Percentiles rank a stretch among this genome's conserved stretches.
These are phyloP conservation scores for Arbacia lixula DNA, from an alignment of 53 echinoderm and acorn worm species.

Conservation along the genomic window DNA sequence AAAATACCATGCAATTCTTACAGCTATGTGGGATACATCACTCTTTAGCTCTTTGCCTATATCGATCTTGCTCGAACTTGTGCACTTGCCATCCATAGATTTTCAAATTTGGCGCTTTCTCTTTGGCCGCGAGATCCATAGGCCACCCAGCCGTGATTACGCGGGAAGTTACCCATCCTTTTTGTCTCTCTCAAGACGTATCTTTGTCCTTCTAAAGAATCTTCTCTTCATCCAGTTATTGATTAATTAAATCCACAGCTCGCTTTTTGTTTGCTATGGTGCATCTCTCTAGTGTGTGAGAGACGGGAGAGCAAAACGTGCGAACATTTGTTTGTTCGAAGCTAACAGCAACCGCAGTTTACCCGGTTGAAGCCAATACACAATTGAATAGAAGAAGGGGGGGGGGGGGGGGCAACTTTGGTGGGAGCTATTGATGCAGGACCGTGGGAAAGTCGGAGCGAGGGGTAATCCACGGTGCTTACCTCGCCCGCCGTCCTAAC, in stretches of 20 bases:
- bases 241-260: conserved; percentile 55
- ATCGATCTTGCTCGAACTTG: neutral
- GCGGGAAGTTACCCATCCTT: conserved; percentile 38
- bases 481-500: neutral
- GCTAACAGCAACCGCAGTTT: neutral
- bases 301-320: conserved; percentile 31
- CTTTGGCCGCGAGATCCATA: no score
- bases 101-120: conserved; percentile 27
- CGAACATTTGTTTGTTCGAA: conserved; percentile 33
- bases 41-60: neutral
- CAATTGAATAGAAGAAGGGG: no score
- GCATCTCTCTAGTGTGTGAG: conserved; percentile 4
- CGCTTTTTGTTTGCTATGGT: conserved; percentile 18
- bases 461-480: conserved; percentile 29
- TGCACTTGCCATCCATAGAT: no score
- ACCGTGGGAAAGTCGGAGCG: conserved; percentile 18
- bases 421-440: neutral
- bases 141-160: conserved; percentile 17
- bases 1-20: neutral
- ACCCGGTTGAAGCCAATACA: neutral
- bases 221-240: conserved; percentile 24
- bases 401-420: no score
- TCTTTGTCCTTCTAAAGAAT: conserved; percentile 7
- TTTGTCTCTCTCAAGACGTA: neutral
- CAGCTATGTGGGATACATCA: neutral